These are phyloP conservation scores for Ochlodes sylvanus DNA, from an alignment of 2,888 invertebrate genomes.

Conservation along the genomic window DNA sequence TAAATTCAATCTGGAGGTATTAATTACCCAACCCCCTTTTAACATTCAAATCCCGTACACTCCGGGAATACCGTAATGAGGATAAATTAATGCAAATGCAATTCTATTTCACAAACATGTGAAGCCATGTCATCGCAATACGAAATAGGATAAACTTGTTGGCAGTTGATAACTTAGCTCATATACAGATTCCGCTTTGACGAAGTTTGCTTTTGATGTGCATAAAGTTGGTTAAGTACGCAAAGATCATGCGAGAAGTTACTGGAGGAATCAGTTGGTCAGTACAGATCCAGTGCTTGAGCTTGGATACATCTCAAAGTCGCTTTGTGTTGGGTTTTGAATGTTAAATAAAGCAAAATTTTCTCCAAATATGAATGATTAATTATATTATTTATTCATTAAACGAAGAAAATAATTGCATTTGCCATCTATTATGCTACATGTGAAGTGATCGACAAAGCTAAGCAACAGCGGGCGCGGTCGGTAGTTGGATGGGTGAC, in stretches of 20 bases:
- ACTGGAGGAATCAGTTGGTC: conserved; percentile 17
- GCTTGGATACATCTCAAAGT: conserved; percentile 6
- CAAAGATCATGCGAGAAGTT: conserved; percentile 17
- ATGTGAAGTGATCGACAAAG: no score
- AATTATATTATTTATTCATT: no score
- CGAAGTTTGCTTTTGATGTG: conserved; percentile 33
- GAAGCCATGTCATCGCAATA: conserved; percentile 6
- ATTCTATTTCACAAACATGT: neutral
- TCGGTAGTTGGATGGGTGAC: no score
- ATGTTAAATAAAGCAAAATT: conserved; percentile 7
- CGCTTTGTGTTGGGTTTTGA: neutral
- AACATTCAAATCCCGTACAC: neutral
- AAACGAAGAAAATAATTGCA: no score
- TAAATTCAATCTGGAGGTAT: no score
- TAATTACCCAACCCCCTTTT: no score
- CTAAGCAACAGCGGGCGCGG: no score
- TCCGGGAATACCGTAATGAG: neutral
- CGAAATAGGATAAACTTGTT: conserved; percentile 30
- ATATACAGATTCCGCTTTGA: conserved; percentile 32
- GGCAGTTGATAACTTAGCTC: conserved; percentile 29
- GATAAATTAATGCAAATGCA: conserved; percentile 10
- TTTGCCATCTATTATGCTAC: no score
- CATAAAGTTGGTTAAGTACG: conserved; percentile 30
- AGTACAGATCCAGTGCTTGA: neutral
- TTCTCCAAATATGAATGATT: no score